Percentiles rank a stretch among this genome's conserved stretches.
phyloP scores from a whole-genome alignment of 1,140 invertebrate genomes.

The Melitaea cinxia region DNA sequence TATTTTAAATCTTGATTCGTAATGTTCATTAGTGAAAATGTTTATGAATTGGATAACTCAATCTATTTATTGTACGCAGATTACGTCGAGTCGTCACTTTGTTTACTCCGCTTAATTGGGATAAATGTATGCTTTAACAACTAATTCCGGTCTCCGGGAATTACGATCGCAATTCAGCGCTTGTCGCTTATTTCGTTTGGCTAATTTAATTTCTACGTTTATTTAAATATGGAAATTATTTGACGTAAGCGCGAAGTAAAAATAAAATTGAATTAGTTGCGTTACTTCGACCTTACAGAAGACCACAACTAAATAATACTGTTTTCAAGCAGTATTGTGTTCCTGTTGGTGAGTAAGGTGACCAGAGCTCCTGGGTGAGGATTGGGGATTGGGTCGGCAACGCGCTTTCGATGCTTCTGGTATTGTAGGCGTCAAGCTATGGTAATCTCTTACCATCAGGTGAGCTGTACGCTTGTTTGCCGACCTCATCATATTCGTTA shows the following conservation, averaged over 20 bases:
- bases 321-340: too few relatives aligned
- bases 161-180: slow-evolving; percentile 1
- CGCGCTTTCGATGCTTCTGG: too few relatives aligned
- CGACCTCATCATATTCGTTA: too few relatives aligned
- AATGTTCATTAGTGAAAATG: slow-evolving; percentile 8
- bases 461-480: too few relatives aligned
- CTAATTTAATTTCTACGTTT: slow-evolving; percentile 13
- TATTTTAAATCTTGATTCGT: background rate
- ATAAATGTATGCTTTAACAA: slow-evolving; percentile 16
- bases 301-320: too few relatives aligned
- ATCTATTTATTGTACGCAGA: slow-evolving; percentile 17
- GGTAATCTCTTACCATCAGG: too few relatives aligned
- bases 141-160: slow-evolving; percentile 6
- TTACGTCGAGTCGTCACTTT: slow-evolving; percentile 13
- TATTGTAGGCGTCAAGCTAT: too few relatives aligned
- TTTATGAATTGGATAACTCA: slow-evolving; percentile 24
- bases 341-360: too few relatives aligned
- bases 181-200: background rate
- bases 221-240: background rate
- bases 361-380: too few relatives aligned
- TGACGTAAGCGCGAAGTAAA: background rate
- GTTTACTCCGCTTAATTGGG: slow-evolving; percentile 28
- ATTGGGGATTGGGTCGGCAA: too few relatives aligned
- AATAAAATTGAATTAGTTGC: background rate
- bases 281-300: background rate